These are phyloP conservation scores for Euwallacea fornicatus DNA, from an alignment of 1,140 invertebrate species.

Conservation along the genomic window DNA sequence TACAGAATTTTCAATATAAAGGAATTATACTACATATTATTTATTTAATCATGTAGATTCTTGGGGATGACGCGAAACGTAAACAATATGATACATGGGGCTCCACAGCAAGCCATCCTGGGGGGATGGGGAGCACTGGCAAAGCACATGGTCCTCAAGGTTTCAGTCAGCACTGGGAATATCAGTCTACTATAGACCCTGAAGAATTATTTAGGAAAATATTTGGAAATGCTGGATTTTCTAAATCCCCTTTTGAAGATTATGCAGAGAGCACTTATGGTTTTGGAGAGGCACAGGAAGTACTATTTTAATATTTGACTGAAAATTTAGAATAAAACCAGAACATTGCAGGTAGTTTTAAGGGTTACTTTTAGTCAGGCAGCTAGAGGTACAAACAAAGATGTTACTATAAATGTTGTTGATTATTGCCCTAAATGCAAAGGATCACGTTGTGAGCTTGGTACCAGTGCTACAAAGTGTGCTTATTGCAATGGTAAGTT, in stretches of 20 bases:
- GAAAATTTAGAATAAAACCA: slow-evolving; percentile 16
- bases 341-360: slow-evolving; percentile 69
- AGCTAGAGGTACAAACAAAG: slow-evolving; percentile 93
- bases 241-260: slow-evolving; percentile 69
- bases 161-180: slow-evolving; percentile 76
- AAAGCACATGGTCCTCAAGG: slow-evolving; percentile 58
- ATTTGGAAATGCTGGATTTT: slow-evolving; percentile 77
- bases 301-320: slow-evolving; percentile 49
- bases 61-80: slow-evolving; percentile 90
- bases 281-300: slow-evolving; percentile 89
- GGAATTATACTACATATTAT: neutral
- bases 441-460: slow-evolving; percentile 82
- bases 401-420: slow-evolving; percentile 87
- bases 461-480: slow-evolving; percentile 85
- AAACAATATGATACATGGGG: slow-evolving; percentile 95
- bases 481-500: slow-evolving; percentile 85
- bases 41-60: slow-evolving; percentile 60
- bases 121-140: slow-evolving; percentile 58
- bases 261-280: slow-evolving; percentile 86
- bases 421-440: slow-evolving; percentile 90
- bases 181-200: slow-evolving; percentile 87
- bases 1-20: too few species aligned
- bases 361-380: slow-evolving; percentile 95
- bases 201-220: slow-evolving; percentile 95
- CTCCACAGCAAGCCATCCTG: slow-evolving; percentile 82